These are phyloP conservation scores for Drosophila sordidula DNA, from an alignment of 2,888 invertebrate species.

Conservation along the genomic window DNA sequence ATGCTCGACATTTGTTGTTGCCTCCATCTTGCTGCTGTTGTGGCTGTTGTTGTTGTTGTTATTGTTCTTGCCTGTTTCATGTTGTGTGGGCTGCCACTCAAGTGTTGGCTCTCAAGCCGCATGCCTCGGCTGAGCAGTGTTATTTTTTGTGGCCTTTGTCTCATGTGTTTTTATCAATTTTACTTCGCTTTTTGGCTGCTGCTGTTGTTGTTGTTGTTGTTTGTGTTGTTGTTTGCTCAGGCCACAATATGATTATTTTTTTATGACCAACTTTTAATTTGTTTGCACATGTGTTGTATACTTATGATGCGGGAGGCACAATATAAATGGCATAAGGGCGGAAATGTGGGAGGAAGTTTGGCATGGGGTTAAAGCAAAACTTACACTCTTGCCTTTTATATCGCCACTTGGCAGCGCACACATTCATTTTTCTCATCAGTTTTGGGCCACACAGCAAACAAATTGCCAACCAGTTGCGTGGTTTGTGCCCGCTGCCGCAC, in stretches of 20 bases:
- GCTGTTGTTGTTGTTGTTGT: slow-evolving; percentile 27
- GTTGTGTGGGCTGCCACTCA: slow-evolving; percentile 39
- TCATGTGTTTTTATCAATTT: slow-evolving; percentile 69
- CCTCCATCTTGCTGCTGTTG: neutral
- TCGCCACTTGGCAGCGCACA: slow-evolving; percentile 51
- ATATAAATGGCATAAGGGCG: slow-evolving; percentile 3
- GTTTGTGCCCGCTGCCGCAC: slow-evolving; percentile 29
- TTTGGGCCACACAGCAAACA: slow-evolving; percentile 31
- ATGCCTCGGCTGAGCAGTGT: slow-evolving; percentile 17
- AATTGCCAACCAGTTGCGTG: slow-evolving; percentile 75
- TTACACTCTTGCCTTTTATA: slow-evolving; percentile 27
- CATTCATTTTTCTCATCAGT: slow-evolving; percentile 49
- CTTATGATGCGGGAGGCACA: slow-evolving; percentile 6
- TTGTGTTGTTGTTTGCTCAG: slow-evolving; percentile 45
- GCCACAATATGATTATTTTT: slow-evolving; percentile 73
- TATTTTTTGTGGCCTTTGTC: slow-evolving; percentile 33
- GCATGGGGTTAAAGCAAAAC: slow-evolving; percentile 4
- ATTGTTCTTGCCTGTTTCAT: slow-evolving; percentile 6
- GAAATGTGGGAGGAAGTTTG: neutral
- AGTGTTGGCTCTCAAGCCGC: slow-evolving; percentile 49
- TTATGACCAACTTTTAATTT: slow-evolving; percentile 81
- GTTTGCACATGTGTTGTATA: slow-evolving; percentile 69
- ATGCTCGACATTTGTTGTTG: slow-evolving; percentile 44
- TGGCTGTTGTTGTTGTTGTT: neutral
- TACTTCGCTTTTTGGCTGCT: slow-evolving; percentile 46